These are phyloP conservation scores for Choristoneura rosaceana DNA, from an alignment of 2,888 invertebrate species.

Conservation along the genomic window DNA sequence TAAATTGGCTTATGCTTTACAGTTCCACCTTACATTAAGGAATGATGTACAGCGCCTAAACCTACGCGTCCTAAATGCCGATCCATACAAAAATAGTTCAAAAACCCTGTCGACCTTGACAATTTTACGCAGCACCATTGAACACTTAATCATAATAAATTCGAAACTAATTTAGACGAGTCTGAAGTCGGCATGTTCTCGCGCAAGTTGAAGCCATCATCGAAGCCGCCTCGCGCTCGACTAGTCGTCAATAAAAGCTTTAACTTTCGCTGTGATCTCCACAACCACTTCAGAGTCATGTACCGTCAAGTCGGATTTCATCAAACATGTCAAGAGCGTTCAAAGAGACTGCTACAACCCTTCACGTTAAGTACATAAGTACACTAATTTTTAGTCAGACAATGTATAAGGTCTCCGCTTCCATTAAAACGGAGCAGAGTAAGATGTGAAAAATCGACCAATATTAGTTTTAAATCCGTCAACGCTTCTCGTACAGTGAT, in stretches of 20 bases:
- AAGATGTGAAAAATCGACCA: too few species aligned
- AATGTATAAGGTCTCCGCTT: neutral
- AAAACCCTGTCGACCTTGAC: conserved; percentile 71
- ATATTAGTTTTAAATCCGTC: too few species aligned
- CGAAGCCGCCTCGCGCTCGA: neutral
- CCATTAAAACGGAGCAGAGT: too few species aligned
- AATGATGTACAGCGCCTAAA: conserved; percentile 65
- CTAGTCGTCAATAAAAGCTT: neutral
- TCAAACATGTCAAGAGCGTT: conserved; percentile 38
- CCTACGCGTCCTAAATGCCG: conserved; percentile 59
- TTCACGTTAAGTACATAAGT: conserved; percentile 58
- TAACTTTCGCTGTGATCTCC: neutral
- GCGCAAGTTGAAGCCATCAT: neutral
- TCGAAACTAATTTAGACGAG: conserved; percentile 51
- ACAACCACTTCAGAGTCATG: neutral
- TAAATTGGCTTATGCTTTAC: conserved; percentile 70
- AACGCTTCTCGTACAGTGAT: too few species aligned
- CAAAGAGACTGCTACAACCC: conserved; percentile 32
- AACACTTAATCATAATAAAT: conserved; percentile 67
- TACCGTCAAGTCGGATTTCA: conserved; percentile 19
- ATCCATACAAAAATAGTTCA: conserved; percentile 66
- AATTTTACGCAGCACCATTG: conserved; percentile 76
- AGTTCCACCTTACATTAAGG: conserved; percentile 69
- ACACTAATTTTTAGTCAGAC: conserved; percentile 41
- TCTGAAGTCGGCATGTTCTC: neutral